These are phyloP conservation scores for Drosophila takahashii DNA, from an alignment of 1,140 invertebrate genomes.

Conservation along the genomic window DNA sequence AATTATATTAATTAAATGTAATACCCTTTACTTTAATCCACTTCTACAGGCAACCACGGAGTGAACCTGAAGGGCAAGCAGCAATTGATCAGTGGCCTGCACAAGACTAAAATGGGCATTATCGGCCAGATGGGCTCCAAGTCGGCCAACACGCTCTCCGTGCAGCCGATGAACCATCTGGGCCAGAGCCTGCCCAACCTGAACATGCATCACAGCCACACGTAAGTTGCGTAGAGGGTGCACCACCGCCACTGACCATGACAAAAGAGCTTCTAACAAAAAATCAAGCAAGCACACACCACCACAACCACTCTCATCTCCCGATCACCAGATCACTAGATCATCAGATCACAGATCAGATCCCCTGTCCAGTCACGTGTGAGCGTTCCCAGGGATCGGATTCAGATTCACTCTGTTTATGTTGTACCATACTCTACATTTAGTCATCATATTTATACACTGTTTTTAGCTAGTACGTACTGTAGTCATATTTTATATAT, in stretches of 20 bases:
- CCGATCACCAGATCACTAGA: conserved; percentile 20
- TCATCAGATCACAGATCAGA: conserved; percentile 23
- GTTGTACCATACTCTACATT: conserved; percentile 50
- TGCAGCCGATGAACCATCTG: conserved; percentile 89
- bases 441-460: conserved; percentile 50
- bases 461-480: conserved; percentile 41
- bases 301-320: conserved; percentile 30
- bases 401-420: conserved; percentile 39
- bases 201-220: conserved; percentile 83
- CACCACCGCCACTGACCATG: conserved; percentile 51
- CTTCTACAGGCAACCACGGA: conserved; percentile 46
- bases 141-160: conserved; percentile 89
- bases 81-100: conserved; percentile 67
- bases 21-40: too few species aligned
- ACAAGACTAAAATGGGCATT: conserved; percentile 80
- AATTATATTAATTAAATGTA: too few species aligned
- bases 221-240: conserved; percentile 73
- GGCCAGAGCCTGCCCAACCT: conserved; percentile 91
- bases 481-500: conserved; percentile 42
- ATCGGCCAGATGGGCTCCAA: conserved; percentile 83
- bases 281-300: conserved; percentile 54
- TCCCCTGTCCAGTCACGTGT: conserved; percentile 27
- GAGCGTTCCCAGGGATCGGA: conserved; percentile 26
- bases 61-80: conserved; percentile 62
- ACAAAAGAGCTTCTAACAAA: conserved; percentile 49